phyloP scores from a whole-genome alignment of 53 echinoderm and acorn worm genomes.

The Pentamera pediparva region DNA sequence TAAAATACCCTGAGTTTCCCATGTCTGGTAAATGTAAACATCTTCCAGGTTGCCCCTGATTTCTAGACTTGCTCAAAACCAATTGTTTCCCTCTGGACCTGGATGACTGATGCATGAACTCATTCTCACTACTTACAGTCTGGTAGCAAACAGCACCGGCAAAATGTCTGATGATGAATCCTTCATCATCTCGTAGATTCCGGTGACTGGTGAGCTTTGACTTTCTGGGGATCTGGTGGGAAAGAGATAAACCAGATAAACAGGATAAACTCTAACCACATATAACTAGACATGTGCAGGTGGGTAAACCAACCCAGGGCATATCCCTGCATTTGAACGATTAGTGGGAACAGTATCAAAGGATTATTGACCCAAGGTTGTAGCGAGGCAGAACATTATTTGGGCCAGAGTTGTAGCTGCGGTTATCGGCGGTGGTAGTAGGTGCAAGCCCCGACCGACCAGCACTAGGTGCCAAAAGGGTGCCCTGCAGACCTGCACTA shows the following conservation, averaged over 20 bases:
- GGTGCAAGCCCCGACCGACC: too few species aligned
- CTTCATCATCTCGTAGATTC: conserved; percentile 93
- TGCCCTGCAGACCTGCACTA: too few species aligned
- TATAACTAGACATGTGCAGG: too few species aligned
- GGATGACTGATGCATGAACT: neutral
- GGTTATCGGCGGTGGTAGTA: too few species aligned
- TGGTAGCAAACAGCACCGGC: conserved; percentile 99
- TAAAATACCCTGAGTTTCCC: too few species aligned
- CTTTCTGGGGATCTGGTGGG: conserved; percentile 79
- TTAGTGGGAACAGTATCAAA: too few species aligned
- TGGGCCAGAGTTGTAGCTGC: too few species aligned
- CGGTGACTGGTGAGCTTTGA: conserved; percentile 93
- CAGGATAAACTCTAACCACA: neutral
- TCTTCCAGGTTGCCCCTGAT: neutral
- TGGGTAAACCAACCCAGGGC: too few species aligned
- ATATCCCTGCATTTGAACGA: too few species aligned
- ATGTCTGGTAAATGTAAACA: neutral
- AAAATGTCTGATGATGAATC: conserved; percentile 93
- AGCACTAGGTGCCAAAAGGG: too few species aligned
- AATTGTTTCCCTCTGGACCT: neutral
- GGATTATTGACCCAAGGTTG: too few species aligned
- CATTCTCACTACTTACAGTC: conserved; percentile 57
- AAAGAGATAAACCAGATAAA: neutral
- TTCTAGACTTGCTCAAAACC: neutral
- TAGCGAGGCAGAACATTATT: too few species aligned